Conservation (phyloP, 2,113 vertebrate species). For the Callipepla squamata region DNA sequence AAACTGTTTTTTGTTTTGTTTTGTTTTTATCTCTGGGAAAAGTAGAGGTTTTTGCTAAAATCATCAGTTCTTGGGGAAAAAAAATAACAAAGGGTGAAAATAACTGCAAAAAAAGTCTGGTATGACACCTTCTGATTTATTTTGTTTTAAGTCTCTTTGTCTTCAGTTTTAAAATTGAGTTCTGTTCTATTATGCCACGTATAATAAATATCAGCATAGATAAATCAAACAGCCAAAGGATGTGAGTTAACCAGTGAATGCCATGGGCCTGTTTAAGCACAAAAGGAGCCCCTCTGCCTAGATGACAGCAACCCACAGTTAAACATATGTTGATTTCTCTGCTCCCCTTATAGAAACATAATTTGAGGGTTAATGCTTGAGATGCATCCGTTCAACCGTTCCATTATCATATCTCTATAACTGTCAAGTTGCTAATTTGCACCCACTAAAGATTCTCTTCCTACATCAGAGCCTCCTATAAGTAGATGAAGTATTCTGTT, state of each 20-base stretch:
- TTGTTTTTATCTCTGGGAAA: neutral
- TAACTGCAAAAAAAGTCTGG: neutral
- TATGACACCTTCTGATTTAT: neutral
- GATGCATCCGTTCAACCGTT: neutral
- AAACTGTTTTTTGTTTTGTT: neutral
- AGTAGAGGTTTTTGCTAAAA: neutral
- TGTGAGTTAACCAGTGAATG: neutral
- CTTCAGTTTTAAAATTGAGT: neutral
- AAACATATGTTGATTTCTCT: neutral
- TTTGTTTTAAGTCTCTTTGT: neutral
- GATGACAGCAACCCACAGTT: neutral
- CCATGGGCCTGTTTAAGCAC: neutral
- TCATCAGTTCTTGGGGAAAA: no score
- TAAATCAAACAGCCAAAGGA: neutral
- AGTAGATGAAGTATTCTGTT: neutral
- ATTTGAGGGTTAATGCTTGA: neutral
- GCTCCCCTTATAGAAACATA: neutral
- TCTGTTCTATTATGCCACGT: accelerated
- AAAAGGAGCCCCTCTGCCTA: neutral
- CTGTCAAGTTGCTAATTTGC: neutral
- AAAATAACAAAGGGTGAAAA: neutral
- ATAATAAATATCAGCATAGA: neutral
- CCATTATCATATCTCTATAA: neutral
- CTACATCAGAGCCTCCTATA: neutral
- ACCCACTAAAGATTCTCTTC: neutral